Percentiles rank a stretch among this genome's conserved stretches.
Conservation (phyloP, 2,113 vertebrate genomes). For the Pelodiscus sinensis region DNA sequence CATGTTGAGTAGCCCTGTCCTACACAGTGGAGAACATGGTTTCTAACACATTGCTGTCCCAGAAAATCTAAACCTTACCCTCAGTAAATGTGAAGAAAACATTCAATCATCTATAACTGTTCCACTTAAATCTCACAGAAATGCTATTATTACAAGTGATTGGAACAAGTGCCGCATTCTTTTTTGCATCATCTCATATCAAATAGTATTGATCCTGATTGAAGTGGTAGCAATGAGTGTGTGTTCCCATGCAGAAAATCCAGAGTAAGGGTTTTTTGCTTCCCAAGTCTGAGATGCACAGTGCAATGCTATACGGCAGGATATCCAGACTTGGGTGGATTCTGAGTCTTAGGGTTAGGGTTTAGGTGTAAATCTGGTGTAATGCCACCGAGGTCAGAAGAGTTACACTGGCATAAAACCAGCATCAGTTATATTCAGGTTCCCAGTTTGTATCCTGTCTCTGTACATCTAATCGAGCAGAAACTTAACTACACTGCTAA, state of each 20-base stretch:
- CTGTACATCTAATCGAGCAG: neutral
- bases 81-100: neutral
- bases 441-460: too few relatives aligned
- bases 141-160: neutral
- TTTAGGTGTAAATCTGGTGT: too few relatives aligned
- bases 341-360: neutral
- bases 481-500: neutral
- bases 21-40: neutral
- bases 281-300: neutral
- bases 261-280: neutral
- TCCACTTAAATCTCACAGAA: neutral
- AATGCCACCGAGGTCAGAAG: neutral
- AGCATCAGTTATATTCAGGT: neutral
- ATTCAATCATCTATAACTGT: neutral
- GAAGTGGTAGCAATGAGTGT: accelerated
- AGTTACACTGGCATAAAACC: neutral
- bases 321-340: neutral
- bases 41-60: neutral
- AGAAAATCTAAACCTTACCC: neutral
- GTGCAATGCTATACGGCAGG: neutral
- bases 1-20: too few relatives aligned
- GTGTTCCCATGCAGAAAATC: accelerated
- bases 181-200: neutral
- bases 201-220: neutral
- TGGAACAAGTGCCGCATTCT: neutral